phyloP scores from a whole-genome alignment of 2,888 invertebrate species.

The Tholera decimalis region DNA sequence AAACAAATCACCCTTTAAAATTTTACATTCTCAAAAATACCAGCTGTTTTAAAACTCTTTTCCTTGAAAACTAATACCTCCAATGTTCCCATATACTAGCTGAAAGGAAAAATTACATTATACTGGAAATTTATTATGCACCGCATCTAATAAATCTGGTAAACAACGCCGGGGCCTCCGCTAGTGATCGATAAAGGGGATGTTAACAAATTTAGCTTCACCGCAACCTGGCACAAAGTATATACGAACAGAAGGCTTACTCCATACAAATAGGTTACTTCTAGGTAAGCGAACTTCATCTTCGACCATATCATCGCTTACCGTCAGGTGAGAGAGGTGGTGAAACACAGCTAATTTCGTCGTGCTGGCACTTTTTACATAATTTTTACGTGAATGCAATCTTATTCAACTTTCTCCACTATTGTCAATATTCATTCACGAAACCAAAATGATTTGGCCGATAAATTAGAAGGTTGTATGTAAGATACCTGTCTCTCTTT shows the following conservation, averaged over 20 bases:
- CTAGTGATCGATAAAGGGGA: constrained; percentile 45
- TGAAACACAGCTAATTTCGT: too few species aligned
- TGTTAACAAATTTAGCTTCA: constrained; percentile 50
- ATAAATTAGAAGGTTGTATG: too few species aligned
- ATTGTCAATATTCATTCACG: too few species aligned
- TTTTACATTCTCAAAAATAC: background rate
- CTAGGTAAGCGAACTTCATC: too few species aligned
- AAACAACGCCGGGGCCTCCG: constrained; percentile 45
- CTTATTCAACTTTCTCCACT: too few species aligned
- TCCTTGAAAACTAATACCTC: background rate
- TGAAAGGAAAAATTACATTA: constrained; percentile 47
- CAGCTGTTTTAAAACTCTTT: constrained; percentile 11
- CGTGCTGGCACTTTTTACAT: too few species aligned
- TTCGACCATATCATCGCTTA: too few species aligned
- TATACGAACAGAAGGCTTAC: background rate
- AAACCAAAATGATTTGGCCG: too few species aligned
- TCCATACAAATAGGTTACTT: background rate
- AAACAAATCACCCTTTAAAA: background rate
- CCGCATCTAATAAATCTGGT: constrained; percentile 48
- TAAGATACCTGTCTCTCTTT: too few species aligned
- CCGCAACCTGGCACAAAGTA: background rate
- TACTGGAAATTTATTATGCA: constrained; percentile 54
- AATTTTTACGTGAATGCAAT: too few species aligned
- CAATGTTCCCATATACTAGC: constrained; percentile 10
- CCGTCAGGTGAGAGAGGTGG: too few species aligned